phyloP scores from a whole-genome alignment of 2,113 vertebrate species.

The Nipponia nippon region DNA sequence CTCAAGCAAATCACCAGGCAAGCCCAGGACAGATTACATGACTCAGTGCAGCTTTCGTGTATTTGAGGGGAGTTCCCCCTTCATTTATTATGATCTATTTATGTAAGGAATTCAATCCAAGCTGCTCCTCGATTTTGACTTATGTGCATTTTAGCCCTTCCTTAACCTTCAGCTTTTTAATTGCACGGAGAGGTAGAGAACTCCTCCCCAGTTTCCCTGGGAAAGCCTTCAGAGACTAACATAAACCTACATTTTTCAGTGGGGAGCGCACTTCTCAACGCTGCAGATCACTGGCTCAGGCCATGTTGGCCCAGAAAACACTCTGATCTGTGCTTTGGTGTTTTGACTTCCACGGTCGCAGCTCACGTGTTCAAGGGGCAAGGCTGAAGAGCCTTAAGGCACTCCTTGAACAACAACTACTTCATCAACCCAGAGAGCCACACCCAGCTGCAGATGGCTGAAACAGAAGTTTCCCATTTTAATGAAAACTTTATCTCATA shows the following conservation, averaged over 20 bases:
- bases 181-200: accelerated
- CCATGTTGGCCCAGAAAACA: neutral
- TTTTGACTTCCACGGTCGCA: neutral
- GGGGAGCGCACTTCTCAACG: accelerated
- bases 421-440: neutral
- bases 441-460: constrained; percentile 35
- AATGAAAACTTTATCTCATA: constrained; percentile 36
- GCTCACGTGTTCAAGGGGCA: neutral
- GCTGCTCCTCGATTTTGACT: neutral
- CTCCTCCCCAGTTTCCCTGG: neutral
- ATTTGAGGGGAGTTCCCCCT: neutral
- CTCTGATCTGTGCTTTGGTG: neutral
- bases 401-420: neutral
- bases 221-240: neutral
- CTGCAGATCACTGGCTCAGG: neutral
- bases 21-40: neutral
- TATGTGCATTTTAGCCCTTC: neutral
- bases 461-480: constrained; percentile 17
- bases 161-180: neutral
- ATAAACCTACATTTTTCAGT: neutral
- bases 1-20: neutral
- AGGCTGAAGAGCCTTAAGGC: neutral
- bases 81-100: neutral
- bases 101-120: neutral
- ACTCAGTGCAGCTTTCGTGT: neutral